Evolutionary conservation across 2,888 invertebrate species (phyloP).

Genomic region (Rutpela maculata): DNA sequence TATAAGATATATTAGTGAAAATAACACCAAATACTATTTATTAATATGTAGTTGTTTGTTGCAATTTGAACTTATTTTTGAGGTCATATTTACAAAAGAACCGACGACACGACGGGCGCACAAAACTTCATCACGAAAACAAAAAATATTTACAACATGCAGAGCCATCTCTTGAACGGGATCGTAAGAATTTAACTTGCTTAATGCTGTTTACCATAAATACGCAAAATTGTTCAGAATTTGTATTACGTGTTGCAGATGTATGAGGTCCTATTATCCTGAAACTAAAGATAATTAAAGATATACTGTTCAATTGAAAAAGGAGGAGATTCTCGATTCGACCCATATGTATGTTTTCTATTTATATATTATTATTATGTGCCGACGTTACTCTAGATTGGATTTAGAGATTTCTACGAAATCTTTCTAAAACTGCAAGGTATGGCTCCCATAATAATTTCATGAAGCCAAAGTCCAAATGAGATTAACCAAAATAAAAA

Average conservation of each 20-base stretch:
- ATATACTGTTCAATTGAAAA: too few species aligned
- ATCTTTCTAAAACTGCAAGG: too few species aligned
- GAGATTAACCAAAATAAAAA: too few species aligned
- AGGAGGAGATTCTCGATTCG: too few species aligned
- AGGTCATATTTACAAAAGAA: slow-evolving; percentile 40
- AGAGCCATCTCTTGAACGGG: slow-evolving; percentile 22
- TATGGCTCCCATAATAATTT: too few species aligned
- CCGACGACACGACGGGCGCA: slow-evolving; percentile 31
- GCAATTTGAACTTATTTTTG: slow-evolving; percentile 28
- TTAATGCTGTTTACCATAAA: slow-evolving; percentile 5
- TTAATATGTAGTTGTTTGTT: slow-evolving; percentile 19
- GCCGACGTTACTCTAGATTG: too few species aligned
- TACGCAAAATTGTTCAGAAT: not conserved
- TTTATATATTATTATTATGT: too few species aligned
- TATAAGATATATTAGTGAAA: slow-evolving; percentile 16
- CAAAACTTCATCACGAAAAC: slow-evolving; percentile 29
- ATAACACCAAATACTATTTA: slow-evolving; percentile 14
- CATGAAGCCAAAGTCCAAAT: too few species aligned
- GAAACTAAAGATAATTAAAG: too few species aligned
- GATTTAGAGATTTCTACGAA: too few species aligned
- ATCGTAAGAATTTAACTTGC: not conserved
- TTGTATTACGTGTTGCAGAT: slow-evolving; percentile 23
- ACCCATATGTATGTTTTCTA: too few species aligned
- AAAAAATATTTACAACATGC: slow-evolving; percentile 10
- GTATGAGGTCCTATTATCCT: not conserved